Base-by-base conservation (phyloP, 1,140 invertebrate genomes). In the Sminthurinus signatus region DNA sequence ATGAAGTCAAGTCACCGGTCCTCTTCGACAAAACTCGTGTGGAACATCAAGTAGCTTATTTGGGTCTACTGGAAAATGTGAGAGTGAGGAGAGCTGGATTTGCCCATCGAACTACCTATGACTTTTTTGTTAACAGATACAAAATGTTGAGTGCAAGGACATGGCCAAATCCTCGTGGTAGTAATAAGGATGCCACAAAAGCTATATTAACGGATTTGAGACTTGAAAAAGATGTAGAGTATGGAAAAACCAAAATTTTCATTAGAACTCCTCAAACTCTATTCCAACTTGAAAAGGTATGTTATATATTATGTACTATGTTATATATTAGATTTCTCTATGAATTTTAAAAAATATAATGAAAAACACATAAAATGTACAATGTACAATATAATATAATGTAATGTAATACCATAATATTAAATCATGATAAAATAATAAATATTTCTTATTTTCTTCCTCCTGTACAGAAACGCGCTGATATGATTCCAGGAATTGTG, bases 101-200 rank as follows among this genome's bases (percentile, higher is more conserved):
- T 79, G 93, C 89, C 4, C 88, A 93, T 75, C 83, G 94, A 61
- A 89, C 92, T 77, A 82, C 86, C 62, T 97, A 96, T 76, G 88
- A 91, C 74, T 83, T 64, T 59, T 69, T 70, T 44, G 64, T 70
- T 3, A 36, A 64, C 23, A 89, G 93, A 63, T 98, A 98, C 80
- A 98, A 98, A 81, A 94, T 96, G 89, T 88, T 96, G 70, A 92
- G 88, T 0, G 84, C 87, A 70, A 87, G 87, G 74, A 97, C 93
- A 1, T 98, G 94, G 94, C 94, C 94, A 28, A 96, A 94, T 36
- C 67, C 67, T 15, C 55, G 44, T 28, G 28, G 51, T n/a, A 51
- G 52, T 8, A 62, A 61, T 59, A 84, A 84, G 73, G 91, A 96
- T 65, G 94, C 89, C 1, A 88, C 90, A 0, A 79, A 84, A 74